Conservation (phyloP, 2,888 invertebrate species). For the Bimastos eiseni region DNA sequence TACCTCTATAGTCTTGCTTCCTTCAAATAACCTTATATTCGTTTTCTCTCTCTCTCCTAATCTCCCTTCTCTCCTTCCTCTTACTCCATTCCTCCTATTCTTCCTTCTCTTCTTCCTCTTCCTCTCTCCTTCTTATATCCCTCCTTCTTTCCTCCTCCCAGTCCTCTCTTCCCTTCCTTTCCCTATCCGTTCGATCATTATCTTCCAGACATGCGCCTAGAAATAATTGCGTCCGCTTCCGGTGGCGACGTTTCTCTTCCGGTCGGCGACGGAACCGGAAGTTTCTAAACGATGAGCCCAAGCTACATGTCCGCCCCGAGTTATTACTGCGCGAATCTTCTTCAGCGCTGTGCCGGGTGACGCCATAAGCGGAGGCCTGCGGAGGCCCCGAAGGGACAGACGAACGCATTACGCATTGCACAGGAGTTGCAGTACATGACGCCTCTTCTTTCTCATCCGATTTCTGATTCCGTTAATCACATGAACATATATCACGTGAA, state of each 20-base stretch:
- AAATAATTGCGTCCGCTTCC: not conserved
- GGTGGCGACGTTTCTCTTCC: not conserved
- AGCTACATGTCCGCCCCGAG: not conserved
- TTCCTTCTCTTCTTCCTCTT: not conserved
- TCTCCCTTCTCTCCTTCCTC: no score
- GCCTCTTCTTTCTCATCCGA: not conserved
- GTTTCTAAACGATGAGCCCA: not conserved
- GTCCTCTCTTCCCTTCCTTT: slow-evolving; percentile 8
- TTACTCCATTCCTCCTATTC: not conserved
- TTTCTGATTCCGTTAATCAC: not conserved
- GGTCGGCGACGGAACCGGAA: not conserved
- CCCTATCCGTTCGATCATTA: slow-evolving; percentile 20
- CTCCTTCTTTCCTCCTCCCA: not conserved
- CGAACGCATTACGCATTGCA: not conserved
- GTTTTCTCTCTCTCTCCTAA: no score
- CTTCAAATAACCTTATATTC: no score
- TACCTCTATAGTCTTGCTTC: no score
- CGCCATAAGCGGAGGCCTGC: not conserved
- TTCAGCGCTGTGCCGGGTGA: not conserved
- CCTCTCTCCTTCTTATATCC: not conserved
- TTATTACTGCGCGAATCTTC: not conserved
- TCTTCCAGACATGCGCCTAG: not conserved
- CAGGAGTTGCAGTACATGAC: not conserved
- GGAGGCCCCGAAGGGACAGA: not conserved
- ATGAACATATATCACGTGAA: not conserved